Base-by-base conservation (phyloP, 2,113 vertebrate genomes). In the Leucopsar rothschildi region DNA sequence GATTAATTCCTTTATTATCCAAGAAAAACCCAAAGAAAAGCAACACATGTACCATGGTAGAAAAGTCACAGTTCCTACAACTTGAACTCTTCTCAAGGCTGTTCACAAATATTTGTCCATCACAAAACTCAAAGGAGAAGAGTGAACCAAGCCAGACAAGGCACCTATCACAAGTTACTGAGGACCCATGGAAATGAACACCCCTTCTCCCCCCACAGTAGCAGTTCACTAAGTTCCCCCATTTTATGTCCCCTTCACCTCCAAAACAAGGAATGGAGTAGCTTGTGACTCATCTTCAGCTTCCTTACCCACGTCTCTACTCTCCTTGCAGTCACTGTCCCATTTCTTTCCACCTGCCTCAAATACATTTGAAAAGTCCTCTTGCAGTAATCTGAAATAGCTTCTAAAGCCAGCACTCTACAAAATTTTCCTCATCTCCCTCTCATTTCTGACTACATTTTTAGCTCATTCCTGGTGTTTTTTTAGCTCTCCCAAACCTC, bases 371-470 rank as follows among this genome's bases (percentile, higher is more conserved):
- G 66, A 91, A 49, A 42, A 90, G 25, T 65, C 81, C 59, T 75
- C 95, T 86, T 56, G 35, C 50, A 91, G 56, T 60, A 78, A 86
- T 63, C 69, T 81, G 39, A 93, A 97, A 92, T 33, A 85, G 63
- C 92, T 91, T 88, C 94, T 80, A 79, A 88, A 97, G 82, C 65
- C 59, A 92, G 70, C 39, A 23, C 56, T 95, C 93, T 76, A 55
- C 61, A 84, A 78, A 86, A 45, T 77, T 95, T 91, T 90, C 88
- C 82, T 94, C 64, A 69, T 75, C 84, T 86, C 87, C 40, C 65
- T 92, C 82, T 88, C 76, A 93, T 83, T 91, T 95, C 88, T 95
- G 95, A 87, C 88, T 90, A 63, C 60, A 95, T 94, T 97, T 97
- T 94, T 91, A 90, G 79, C 63, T 96, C 77, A 47, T 84, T 96